Conservation (phyloP, 2,888 invertebrate genomes). For the Dugesia japonica region DNA sequence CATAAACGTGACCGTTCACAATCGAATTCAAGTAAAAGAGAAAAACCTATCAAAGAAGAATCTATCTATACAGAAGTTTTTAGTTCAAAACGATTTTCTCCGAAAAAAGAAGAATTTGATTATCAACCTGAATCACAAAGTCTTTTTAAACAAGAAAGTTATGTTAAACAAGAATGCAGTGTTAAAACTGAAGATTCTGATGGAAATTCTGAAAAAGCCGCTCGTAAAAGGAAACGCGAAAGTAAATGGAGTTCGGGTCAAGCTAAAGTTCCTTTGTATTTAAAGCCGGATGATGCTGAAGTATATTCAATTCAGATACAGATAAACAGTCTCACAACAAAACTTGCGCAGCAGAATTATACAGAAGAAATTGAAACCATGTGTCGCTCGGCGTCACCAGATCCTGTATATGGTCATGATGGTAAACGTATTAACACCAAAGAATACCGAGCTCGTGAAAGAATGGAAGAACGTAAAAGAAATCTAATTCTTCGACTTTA, state of each 20-base stretch:
- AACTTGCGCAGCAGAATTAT: not conserved
- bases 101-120: not conserved
- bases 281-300: not conserved
- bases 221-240: not conserved
- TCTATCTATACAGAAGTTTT: not conserved
- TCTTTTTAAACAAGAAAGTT: not conserved
- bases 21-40: not conserved
- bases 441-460: slow-evolving; percentile 84
- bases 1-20: not conserved
- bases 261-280: not conserved
- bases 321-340: not conserved
- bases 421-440: slow-evolving; percentile 93
- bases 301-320: not conserved
- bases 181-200: not conserved
- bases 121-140: not conserved
- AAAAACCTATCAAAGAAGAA: not conserved
- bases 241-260: not conserved
- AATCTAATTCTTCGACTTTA: slow-evolving; percentile 63
- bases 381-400: slow-evolving; percentile 90
- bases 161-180: not conserved
- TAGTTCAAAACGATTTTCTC: too few species aligned
- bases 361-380: not conserved
- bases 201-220: not conserved
- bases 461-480: slow-evolving; percentile 91
- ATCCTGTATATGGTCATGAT: slow-evolving; percentile 97